Conservation (phyloP, 1,140 invertebrate genomes). For the Thrips palmi region DNA sequence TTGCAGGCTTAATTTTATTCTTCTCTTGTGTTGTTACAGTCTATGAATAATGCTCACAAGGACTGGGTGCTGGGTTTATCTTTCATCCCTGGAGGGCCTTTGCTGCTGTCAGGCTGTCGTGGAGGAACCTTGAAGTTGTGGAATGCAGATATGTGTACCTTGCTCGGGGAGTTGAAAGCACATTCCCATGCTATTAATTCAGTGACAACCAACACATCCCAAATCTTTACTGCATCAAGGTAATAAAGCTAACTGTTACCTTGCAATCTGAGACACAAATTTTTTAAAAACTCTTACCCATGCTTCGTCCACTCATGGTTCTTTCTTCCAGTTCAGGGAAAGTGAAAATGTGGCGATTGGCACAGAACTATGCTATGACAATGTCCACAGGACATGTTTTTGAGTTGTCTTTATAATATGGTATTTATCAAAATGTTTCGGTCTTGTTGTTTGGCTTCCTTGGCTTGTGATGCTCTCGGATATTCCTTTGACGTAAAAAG, state of each 20-base stretch:
- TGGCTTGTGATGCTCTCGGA: neutral
- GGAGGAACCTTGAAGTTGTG: constrained; percentile 55
- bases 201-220: constrained; percentile 47
- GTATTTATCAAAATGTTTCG: neutral
- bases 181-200: constrained; percentile 58
- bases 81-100: constrained; percentile 36
- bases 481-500: constrained; percentile 1
- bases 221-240: constrained; percentile 61
- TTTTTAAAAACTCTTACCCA: neutral
- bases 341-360: constrained; percentile 21
- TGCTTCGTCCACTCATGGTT: neutral
- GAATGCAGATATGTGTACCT: constrained; percentile 40
- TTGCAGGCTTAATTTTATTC: neutral
- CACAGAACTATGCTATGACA: constrained; percentile 17
- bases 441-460: too few relatives aligned
- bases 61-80: constrained; percentile 72
- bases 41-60: constrained; percentile 71
- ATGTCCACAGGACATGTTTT: constrained; percentile 23
- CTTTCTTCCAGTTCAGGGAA: constrained; percentile 21
- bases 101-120: constrained; percentile 58
- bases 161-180: constrained; percentile 51
- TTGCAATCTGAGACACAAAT: constrained; percentile 2
- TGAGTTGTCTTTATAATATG: constrained; percentile 18
- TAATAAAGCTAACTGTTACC: constrained; percentile 18
- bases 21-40: constrained; percentile 29